Evolutionary conservation across 2,888 invertebrate genomes (phyloP), one percentile per base, ranked within the genome.

Genomic region (Agonopterix heracliana): DNA sequence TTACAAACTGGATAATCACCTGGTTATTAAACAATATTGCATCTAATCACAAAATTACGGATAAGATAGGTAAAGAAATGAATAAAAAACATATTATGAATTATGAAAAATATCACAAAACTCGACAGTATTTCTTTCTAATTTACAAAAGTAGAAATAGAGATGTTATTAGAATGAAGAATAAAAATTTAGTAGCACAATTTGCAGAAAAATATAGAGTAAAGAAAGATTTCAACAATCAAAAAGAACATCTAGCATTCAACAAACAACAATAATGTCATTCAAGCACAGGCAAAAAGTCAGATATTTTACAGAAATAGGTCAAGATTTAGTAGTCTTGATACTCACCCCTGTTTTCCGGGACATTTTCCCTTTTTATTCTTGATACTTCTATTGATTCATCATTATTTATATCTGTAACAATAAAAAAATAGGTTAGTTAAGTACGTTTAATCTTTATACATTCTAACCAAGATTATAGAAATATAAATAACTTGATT

Each of bases 261-360:
- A 48, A 52, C 50, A 56, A 46, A 17, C 26, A n/a, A 38, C n/a
- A 10, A 45, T 46, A 53, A 53, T 50, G 26, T 57, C 56, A 60
- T 60, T 61, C 64, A 75, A 71, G 75, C 74, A 60, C 49, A 67
- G 54, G 42, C 41, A 38, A 36, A 41, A 54, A 54, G 51, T 48
- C 49, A 48, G 45, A 38, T 55, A 61, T 64, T 64, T 53, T 67
- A 68, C 65, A 68, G 57, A 60, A 63, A 34, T 44, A 13, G 8
- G 7, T 40, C 9, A 13, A 36, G n/a, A 41, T 7, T n/a, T 2
- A 13, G 41, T 10, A 38, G 11, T 41, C 13, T 8, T n/a, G 41
- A 41, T 54, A 71, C 89, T 74, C 64, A 89, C 89, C 89, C 84
- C 87, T 84, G 74, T 89, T 89, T 74, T 85, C 88, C 54, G 82